Base-by-base conservation (phyloP, 2,888 invertebrate genomes). In the Steinernema carpocapsae region DNA sequence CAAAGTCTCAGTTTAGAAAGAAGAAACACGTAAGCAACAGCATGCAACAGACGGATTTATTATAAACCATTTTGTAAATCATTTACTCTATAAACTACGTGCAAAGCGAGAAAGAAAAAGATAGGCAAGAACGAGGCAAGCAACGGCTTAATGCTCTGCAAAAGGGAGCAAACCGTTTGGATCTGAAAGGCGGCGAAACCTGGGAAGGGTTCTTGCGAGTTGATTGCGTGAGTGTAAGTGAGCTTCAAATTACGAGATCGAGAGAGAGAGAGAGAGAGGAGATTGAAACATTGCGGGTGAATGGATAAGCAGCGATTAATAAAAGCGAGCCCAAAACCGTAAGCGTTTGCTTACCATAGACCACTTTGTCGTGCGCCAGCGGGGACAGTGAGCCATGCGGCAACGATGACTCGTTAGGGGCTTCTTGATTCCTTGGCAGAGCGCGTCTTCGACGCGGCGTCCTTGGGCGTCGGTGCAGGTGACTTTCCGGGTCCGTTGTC, bases 401-500 rank as follows among this genome's bases (percentile, higher is more conserved):
- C 84, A 85, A 26, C 76, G 73, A 59, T 72, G 75, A 26, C 71
- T 76, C 22, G 77, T 78, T 14, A 77, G 72, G 10, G 83, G 85
- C 29, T 77, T 76, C 48, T 59, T 74, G 46, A 32, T 64, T 51
- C 59, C 70, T 70, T 82, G 76, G 72, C 85, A 85, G 24, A 70
- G 71, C 0, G 72, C 76, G 19, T 75, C 76, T n/a, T 78, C 77
- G 32, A 86, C 77, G 14, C 78, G 37, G 22, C 14, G 78, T 7
- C 76, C 74, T 46, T 82, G 42, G 0, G 73, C 45, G 70, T 86
- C 82, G 7, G 89, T 83, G 85, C 93, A 93, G 7, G 89, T 88
- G 12, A 92, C 91, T 17, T 88, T 88, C 74, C 93, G 89, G 42
- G 89, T 90, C 77, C 91, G 89, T 77, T 90, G 88, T 17, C 92